Evolutionary conservation across 2,113 vertebrate species (phyloP).

Genomic region (Scomber japonicus): DNA sequence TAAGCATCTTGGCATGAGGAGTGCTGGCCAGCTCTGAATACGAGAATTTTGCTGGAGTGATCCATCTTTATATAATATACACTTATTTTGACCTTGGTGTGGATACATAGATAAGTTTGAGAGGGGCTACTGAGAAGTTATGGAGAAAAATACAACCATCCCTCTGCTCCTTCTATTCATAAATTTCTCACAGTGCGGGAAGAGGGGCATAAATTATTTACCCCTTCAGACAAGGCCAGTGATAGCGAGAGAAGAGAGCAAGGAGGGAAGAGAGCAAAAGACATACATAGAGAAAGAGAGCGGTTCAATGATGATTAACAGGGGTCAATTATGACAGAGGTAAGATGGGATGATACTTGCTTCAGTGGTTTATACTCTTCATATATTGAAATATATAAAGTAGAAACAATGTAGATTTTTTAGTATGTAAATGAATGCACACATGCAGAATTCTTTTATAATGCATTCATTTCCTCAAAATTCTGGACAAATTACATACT

Average conservation of each 20-base stretch:
- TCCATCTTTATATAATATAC: slow-evolving; percentile 82
- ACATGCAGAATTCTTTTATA: background rate
- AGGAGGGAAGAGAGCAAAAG: background rate
- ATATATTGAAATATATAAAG: background rate
- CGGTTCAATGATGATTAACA: slow-evolving; percentile 27
- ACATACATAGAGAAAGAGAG: slow-evolving; percentile 4
- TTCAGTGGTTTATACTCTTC: background rate
- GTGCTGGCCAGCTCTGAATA: slow-evolving; percentile 55
- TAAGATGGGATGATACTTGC: slow-evolving; percentile 1
- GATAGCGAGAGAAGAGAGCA: slow-evolving; percentile 41
- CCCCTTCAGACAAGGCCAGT: slow-evolving; percentile 69
- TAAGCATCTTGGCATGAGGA: slow-evolving; percentile 50
- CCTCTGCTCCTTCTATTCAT: slow-evolving; percentile 69
- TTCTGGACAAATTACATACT: slow-evolving; percentile 5
- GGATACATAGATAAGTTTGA: slow-evolving; percentile 75
- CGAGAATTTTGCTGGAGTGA: slow-evolving; percentile 60
- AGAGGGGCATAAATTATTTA: slow-evolving; percentile 82
- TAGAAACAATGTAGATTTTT: background rate
- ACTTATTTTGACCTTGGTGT: slow-evolving; percentile 82
- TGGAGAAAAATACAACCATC: slow-evolving; percentile 74
- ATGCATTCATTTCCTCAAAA: background rate
- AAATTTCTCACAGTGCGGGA: slow-evolving; percentile 79
- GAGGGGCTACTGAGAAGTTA: slow-evolving; percentile 69
- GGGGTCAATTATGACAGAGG: slow-evolving; percentile 27
- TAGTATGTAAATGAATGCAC: background rate